Base-by-base conservation (phyloP, 2,113 vertebrate genomes). In the Odontophorus gujanensis region DNA sequence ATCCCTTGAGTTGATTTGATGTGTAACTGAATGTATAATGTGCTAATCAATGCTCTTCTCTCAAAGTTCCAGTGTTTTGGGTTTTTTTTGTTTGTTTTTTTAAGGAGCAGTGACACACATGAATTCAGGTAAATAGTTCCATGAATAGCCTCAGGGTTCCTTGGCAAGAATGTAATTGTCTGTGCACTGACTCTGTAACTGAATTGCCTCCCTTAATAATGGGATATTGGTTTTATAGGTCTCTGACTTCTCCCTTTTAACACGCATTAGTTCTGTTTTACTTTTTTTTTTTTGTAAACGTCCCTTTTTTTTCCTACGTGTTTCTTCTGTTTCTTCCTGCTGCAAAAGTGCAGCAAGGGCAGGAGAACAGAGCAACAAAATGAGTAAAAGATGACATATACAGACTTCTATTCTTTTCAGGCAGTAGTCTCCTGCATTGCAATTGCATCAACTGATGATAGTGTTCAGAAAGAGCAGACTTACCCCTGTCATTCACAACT, bases 171-270 rank as follows among this genome's bases (percentile, higher is more conserved):
- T 76, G 45, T 69, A 85, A 93, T 88, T 95, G 89, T 77, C 86
- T 92, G 74, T 79, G 71, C 84, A 77, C 81, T 85, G 81, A 59
- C 55, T 95, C 76, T 90, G 10, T 94, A 89, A 95, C 94, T 85
- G 53, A 85, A 95, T 93, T 95, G 77, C 77, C 48, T 87, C 85
- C 58, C 74, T 89, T 93, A 93, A 81, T 95, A 81, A 82, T 91
- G 67, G 84, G 21, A 85, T 93, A 71, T 82, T 76, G 57, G 48
- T 30, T 92, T 94, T 93, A 77, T 74, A 68, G 74, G 83, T 53
- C 89, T 53, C 66, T 72, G 62, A 86, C 91, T 69, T 53, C 62
- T 92, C 45, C 62, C 50, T 69, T 94, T 81, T 87, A 79, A 68
- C 84, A 75, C 43, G 30, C 90, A 76, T 93, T 90, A 84, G 71